Conservation (phyloP, 1,140 invertebrate genomes). For the Epicauta chinensis region DNA sequence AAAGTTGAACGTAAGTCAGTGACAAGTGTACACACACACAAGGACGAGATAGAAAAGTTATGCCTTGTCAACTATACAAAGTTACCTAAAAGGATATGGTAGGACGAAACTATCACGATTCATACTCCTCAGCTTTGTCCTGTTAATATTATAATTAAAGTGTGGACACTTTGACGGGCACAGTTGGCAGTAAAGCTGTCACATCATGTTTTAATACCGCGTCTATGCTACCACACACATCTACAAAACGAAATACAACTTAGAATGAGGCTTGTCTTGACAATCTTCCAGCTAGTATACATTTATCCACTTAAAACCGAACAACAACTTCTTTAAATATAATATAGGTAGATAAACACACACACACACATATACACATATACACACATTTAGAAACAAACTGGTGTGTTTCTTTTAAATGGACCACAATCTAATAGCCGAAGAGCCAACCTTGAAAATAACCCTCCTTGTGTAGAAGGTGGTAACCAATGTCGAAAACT, state of each 20-base stretch:
- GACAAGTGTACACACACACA: not conserved
- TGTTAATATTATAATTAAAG: slow-evolving; percentile 37
- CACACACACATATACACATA: too few relatives aligned
- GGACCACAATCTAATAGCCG: too few relatives aligned
- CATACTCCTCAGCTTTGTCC: slow-evolving; percentile 29
- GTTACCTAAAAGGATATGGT: slow-evolving; percentile 33
- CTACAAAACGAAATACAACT: not conserved
- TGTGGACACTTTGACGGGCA: slow-evolving; percentile 32
- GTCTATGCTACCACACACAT: not conserved
- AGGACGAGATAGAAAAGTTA: slow-evolving; percentile 30
- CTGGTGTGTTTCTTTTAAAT: too few relatives aligned
- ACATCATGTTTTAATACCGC: slow-evolving; percentile 21
- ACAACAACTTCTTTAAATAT: too few relatives aligned
- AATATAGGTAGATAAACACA: too few relatives aligned
- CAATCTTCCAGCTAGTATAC: too few relatives aligned
- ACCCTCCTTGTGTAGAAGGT: too few relatives aligned
- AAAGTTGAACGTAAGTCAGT: slow-evolving; percentile 31
- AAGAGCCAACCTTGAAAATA: too few relatives aligned
- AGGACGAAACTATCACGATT: slow-evolving; percentile 12
- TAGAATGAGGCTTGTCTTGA: not conserved
- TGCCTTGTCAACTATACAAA: slow-evolving; percentile 31
- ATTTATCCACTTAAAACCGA: not conserved
- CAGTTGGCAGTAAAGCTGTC: slow-evolving; percentile 30
- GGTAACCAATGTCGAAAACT: slow-evolving; percentile 3
- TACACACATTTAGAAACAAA: too few relatives aligned